Base-by-base conservation (phyloP, 2,113 vertebrate genomes). In the Baryphthengus martii region DNA sequence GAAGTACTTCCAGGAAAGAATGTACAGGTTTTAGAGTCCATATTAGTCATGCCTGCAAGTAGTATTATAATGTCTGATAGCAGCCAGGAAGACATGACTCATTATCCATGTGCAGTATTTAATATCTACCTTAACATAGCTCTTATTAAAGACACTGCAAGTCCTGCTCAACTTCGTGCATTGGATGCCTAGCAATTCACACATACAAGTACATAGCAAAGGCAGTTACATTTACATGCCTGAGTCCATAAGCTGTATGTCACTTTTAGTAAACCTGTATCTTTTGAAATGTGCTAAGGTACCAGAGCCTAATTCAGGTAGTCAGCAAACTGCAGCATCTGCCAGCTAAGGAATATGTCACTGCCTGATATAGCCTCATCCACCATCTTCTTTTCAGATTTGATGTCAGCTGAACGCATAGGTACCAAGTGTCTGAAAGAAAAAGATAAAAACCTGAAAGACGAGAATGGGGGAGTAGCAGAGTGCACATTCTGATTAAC, bases 251-350 rank as follows among this genome's bases (percentile, higher is more conserved):
- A 92, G 81, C 89, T 91, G 37, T 53, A 47, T 63, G 88, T 90
- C 95, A 90, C 68, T 93, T 96, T 85, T 78, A 91, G 68, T 86
- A 93, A 89, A 83, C 49, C 83, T 91, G 56, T 79, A 86, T 90
- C 70, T 84, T 95, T 47, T 93, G 91, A 94, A 94, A 93, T 71
- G 58, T 74, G 58, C 26, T 85, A 92, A 88, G 56, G 39, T 92
- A 88, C 55, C 67, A 68, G 88, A 89, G 31, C 24, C n/a, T 96
- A 97, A 97, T 96, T 92, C 86, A 94, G 81, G 72, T 49, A 95
- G 94, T 90, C 95, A 97, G 94, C 65, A 92, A 83, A 86, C 78
- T 50, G 84, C 62, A 85, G 50, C 66, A 85, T 89, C 86, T 96
- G 78, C 75, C 94, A 96, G 28, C 47, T 81, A 49, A 89, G 71